A percentile compares a stretch with the other conserved stretches of the same genome.
These are phyloP conservation scores for Anagrus nilaparvatae DNA, from an alignment of 1,140 invertebrate species.

Conservation along the genomic window DNA sequence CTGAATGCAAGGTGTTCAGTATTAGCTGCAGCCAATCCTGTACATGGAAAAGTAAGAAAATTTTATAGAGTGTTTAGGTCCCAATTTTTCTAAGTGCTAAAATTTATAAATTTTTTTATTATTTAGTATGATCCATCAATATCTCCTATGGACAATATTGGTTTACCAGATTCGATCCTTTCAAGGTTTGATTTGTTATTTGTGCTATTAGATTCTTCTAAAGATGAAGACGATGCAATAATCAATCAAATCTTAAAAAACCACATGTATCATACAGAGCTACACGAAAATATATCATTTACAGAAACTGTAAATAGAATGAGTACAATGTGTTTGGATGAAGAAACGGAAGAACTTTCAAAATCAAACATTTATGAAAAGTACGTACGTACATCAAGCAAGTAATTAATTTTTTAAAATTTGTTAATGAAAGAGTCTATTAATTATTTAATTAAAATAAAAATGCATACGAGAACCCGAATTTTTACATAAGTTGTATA, in stretches of 20 bases:
- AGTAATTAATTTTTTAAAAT: slow-evolving; percentile 58
- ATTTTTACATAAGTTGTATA: too few species aligned
- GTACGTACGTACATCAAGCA: slow-evolving; percentile 85
- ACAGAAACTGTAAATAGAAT: slow-evolving; percentile 67
- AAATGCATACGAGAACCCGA: too few species aligned
- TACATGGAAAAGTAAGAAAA: slow-evolving; percentile 79
- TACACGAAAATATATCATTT: slow-evolving; percentile 86
- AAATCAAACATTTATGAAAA: slow-evolving; percentile 84
- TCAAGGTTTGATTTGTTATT: slow-evolving; percentile 99
- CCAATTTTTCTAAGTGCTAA: slow-evolving; percentile 4
- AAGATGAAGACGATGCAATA: slow-evolving; percentile 79
- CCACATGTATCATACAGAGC: slow-evolving; percentile 92
- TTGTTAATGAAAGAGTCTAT: too few species aligned
- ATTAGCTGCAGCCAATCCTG: slow-evolving; percentile 98
- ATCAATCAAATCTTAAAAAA: slow-evolving; percentile 96
- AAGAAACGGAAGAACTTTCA: slow-evolving; percentile 49
- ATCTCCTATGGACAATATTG: slow-evolving; percentile 99
- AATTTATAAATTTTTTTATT: slow-evolving; percentile 17
- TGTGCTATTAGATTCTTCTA: slow-evolving; percentile 88
- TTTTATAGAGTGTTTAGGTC: neutral
- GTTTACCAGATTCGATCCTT: slow-evolving; percentile 92
- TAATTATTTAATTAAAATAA: too few species aligned
- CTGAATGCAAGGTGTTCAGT: slow-evolving; percentile 97
- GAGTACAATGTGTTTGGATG: slow-evolving; percentile 67
- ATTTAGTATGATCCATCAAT: slow-evolving; percentile 95